These are phyloP conservation scores for Pardalotus punctatus DNA, from an alignment of 2,113 vertebrate species.

Conservation along the genomic window DNA sequence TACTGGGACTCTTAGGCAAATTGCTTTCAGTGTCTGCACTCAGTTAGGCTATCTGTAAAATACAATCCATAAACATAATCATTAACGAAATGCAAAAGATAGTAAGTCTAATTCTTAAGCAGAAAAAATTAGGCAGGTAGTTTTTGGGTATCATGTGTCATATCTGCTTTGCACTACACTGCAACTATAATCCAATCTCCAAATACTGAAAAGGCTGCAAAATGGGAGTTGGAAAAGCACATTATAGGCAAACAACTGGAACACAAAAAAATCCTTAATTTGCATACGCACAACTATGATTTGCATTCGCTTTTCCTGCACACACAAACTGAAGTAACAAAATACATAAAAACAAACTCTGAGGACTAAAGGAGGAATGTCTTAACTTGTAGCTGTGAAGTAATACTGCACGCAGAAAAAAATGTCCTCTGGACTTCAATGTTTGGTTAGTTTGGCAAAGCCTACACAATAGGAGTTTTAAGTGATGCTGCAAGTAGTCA, in stretches of 20 bases:
- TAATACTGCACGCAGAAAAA: accelerated
- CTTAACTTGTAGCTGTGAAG: neutral
- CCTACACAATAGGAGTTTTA: neutral
- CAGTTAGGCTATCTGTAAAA: constrained; percentile 8
- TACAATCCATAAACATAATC: neutral
- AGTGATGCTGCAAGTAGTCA: neutral
- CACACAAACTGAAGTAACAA: neutral
- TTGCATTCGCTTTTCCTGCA: neutral
- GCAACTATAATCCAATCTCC: neutral
- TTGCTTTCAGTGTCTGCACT: constrained; percentile 7
- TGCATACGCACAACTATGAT: neutral
- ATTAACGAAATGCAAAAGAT: neutral
- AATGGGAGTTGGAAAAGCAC: neutral
- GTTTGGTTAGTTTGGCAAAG: neutral
- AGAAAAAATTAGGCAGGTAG: neutral
- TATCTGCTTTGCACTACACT: neutral
- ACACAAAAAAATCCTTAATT: neutral
- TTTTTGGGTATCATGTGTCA: neutral
- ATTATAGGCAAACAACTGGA: neutral
- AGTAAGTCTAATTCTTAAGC: neutral
- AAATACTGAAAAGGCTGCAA: neutral
- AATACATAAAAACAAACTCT: neutral
- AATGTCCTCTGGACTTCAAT: neutral
- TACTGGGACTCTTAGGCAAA: constrained; percentile 17
- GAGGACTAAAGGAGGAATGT: neutral